Evolutionary conservation across 2,888 invertebrate species (phyloP).

Genomic region (Sthenelais limicola): DNA sequence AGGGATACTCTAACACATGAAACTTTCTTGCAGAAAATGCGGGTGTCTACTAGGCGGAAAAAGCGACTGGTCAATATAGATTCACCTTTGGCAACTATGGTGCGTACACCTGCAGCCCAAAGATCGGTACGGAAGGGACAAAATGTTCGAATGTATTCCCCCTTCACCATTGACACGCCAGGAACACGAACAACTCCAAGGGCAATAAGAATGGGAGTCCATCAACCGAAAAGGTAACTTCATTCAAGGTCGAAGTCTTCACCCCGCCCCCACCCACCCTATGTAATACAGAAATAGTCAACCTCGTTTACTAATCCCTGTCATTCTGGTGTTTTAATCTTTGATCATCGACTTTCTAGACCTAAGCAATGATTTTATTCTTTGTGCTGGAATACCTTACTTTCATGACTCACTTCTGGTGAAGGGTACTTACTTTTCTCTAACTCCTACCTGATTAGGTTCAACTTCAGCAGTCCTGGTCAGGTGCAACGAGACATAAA

Average conservation of each 20-base stretch:
- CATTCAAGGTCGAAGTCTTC: no score
- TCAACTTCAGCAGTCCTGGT: slow-evolving; percentile 42
- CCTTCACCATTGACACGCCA: slow-evolving; percentile 46
- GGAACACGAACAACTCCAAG: slow-evolving; percentile 43
- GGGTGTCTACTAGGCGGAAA: slow-evolving; percentile 16
- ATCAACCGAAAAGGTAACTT: slow-evolving; percentile 43
- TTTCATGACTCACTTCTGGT: no score
- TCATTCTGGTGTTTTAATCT: no score
- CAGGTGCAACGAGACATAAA: slow-evolving; percentile 20
- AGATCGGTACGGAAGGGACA: background rate
- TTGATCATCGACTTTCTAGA: no score
- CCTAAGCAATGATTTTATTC: no score
- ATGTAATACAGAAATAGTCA: no score
- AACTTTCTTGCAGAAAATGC: slow-evolving; percentile 23
- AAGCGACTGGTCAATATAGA: slow-evolving; percentile 32
- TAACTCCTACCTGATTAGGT: slow-evolving; percentile 28
- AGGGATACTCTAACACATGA: no score
- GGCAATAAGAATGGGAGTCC: slow-evolving; percentile 45
- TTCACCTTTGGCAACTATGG: slow-evolving; percentile 9
- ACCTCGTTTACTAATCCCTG: no score
- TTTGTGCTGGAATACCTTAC: no score
- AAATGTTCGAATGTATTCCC: slow-evolving; percentile 44
- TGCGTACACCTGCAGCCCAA: slow-evolving; percentile 27
- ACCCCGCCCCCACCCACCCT: no score
- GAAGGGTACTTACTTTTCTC: no score